phyloP scores from a whole-genome alignment of 2,797 vertebrate genomes.

The Mormyrops boulengeri region DNA sequence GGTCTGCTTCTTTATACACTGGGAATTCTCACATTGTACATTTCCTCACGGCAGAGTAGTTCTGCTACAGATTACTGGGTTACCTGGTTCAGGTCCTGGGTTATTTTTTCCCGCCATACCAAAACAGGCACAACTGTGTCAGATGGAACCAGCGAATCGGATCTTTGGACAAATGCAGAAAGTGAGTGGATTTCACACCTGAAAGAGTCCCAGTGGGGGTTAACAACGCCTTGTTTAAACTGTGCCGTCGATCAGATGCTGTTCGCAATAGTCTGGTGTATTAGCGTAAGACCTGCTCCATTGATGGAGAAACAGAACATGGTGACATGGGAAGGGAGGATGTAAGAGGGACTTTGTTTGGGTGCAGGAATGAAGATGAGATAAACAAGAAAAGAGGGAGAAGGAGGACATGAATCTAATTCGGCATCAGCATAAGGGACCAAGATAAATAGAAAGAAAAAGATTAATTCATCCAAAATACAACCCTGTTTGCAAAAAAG shows the following conservation, averaged over 20 bases:
- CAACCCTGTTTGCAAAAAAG: background rate
- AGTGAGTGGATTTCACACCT: background rate
- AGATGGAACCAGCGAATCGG: background rate
- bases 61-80: conserved; percentile 33
- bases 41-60: conserved; percentile 42
- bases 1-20: conserved; percentile 49
- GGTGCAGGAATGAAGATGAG: background rate
- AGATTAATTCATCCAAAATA: background rate
- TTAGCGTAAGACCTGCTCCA: background rate
- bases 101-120: background rate
- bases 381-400: background rate
- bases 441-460: background rate
- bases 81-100: background rate
- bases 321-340: background rate
- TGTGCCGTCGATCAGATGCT: background rate
- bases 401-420: background rate
- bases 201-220: background rate
- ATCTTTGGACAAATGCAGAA: background rate
- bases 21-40: conserved; percentile 36
- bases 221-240: background rate
- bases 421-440: background rate
- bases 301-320: background rate
- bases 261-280: background rate
- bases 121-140: background rate
- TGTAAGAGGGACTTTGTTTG: background rate